Evolutionary conservation across 1,140 invertebrate genomes (phyloP).

Genomic region (Luehdorfia chinensis): DNA sequence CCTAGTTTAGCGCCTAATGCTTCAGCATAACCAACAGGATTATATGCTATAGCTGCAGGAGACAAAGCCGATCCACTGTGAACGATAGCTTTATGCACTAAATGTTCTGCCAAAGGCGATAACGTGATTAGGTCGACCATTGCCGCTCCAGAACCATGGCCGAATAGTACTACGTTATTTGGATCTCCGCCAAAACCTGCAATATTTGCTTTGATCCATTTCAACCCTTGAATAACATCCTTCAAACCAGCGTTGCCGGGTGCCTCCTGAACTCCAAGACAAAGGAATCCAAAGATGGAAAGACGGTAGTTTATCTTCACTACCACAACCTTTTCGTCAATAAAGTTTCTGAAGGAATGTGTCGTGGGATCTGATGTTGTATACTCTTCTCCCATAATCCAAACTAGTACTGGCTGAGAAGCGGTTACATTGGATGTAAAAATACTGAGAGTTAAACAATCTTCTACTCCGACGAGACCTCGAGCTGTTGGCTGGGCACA

Average conservation of each 20-base stretch:
- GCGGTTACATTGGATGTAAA: slow-evolving; percentile 45
- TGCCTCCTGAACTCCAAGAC: slow-evolving; percentile 73
- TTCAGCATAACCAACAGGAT: slow-evolving; percentile 70
- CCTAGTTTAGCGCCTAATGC: slow-evolving; percentile 44
- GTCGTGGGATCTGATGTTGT: slow-evolving; percentile 26
- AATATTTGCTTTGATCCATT: slow-evolving; percentile 82
- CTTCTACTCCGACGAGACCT: slow-evolving; percentile 52
- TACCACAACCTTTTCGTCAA: slow-evolving; percentile 44
- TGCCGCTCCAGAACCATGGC: slow-evolving; percentile 81
- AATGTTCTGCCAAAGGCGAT: slow-evolving; percentile 75
- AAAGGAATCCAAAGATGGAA: slow-evolving; percentile 80
- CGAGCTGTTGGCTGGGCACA: slow-evolving; percentile 50
- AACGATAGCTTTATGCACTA: slow-evolving; percentile 78
- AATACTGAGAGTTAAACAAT: slow-evolving; percentile 55
- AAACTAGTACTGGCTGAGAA: slow-evolving; percentile 55
- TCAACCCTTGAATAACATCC: slow-evolving; percentile 80
- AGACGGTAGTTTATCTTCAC: slow-evolving; percentile 55
- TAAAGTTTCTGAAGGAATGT: slow-evolving; percentile 36
- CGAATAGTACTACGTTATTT: slow-evolving; percentile 78
- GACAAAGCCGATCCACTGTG: slow-evolving; percentile 82
- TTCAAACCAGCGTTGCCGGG: slow-evolving; percentile 82
- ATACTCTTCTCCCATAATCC: slow-evolving; percentile 54
- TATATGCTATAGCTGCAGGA: slow-evolving; percentile 81
- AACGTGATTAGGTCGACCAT: slow-evolving; percentile 81
- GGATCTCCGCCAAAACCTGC: slow-evolving; percentile 82